Evolutionary conservation across 2,888 invertebrate species (phyloP).

Genomic region (Ctena decussata): DNA sequence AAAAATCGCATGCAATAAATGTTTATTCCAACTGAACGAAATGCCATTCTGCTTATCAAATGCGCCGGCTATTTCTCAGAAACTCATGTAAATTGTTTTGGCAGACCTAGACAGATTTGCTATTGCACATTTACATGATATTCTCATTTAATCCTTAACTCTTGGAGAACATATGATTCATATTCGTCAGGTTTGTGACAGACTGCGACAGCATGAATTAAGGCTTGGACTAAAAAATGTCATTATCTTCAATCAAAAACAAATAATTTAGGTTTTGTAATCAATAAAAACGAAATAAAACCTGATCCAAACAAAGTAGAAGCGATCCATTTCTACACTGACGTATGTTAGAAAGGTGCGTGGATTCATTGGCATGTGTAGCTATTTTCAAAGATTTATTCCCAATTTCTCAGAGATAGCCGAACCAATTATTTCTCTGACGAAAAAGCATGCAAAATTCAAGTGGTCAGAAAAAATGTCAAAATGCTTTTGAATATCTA

Average conservation of each 20-base stretch:
- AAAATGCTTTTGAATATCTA: slow-evolving; percentile 19
- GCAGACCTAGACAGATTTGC: slow-evolving; percentile 44
- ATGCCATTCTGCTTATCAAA: slow-evolving; percentile 47
- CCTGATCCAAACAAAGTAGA: slow-evolving; percentile 41
- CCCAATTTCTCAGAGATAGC: slow-evolving; percentile 47
- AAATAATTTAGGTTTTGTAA: slow-evolving; percentile 27
- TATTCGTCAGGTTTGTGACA: slow-evolving; percentile 41
- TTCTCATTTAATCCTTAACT: slow-evolving; percentile 48
- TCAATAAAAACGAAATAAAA: slow-evolving; percentile 35
- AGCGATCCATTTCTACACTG: slow-evolving; percentile 28
- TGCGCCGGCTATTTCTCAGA: slow-evolving; percentile 40
- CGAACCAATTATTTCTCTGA: slow-evolving; percentile 41
- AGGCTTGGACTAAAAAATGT: slow-evolving; percentile 46
- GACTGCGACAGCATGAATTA: slow-evolving; percentile 32
- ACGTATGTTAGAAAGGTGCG: slow-evolving; percentile 32
- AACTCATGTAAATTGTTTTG: slow-evolving; percentile 44
- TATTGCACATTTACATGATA: slow-evolving; percentile 56
- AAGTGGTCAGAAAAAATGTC: slow-evolving; percentile 34
- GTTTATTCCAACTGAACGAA: slow-evolving; percentile 46
- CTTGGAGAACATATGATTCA: slow-evolving; percentile 50
- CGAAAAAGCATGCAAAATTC: slow-evolving; percentile 40
- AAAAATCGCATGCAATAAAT: slow-evolving; percentile 20
- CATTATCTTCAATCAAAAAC: slow-evolving; percentile 29
- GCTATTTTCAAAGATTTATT: slow-evolving; percentile 44
- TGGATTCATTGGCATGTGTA: slow-evolving; percentile 43